Percentiles rank a stretch among this genome's conserved stretches.
phyloP scores from a whole-genome alignment of 2,888 invertebrate genomes.

The Drosophila neonasuta region DNA sequence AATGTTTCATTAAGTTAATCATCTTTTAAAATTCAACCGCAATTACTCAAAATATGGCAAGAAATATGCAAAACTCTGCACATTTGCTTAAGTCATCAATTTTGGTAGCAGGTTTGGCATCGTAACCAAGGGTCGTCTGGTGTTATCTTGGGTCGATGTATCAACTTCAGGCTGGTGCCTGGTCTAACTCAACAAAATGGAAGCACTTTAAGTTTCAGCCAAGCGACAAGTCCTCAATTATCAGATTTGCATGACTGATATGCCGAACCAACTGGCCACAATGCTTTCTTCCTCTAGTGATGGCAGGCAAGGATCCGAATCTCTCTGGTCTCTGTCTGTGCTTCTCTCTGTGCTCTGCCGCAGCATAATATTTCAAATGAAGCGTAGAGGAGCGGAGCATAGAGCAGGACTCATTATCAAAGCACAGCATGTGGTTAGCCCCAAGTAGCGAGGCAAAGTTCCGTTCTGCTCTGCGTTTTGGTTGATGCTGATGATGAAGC shows the following conservation, averaged over 20 bases:
- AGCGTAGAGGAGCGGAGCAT: conserved; percentile 41
- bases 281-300: conserved; percentile 5
- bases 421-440: conserved; percentile 78
- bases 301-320: conserved; percentile 9
- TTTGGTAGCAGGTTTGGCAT: conserved; percentile 31
- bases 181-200: conserved; percentile 47
- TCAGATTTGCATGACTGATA: conserved; percentile 78
- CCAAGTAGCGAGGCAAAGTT: conserved; percentile 63
- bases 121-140: conserved; percentile 11
- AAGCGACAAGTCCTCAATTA: conserved; percentile 75
- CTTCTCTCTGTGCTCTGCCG: conserved; percentile 34
- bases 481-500: conserved; percentile 59
- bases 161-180: conserved; percentile 26
- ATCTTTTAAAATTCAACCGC: conserved; percentile 25
- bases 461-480: conserved; percentile 32
- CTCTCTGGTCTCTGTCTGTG: conserved; percentile 6
- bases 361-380: conserved; percentile 76
- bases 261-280: conserved; percentile 39
- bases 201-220: conserved; percentile 70
- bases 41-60: conserved; percentile 55
- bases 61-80: conserved; percentile 54
- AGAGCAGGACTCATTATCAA: conserved; percentile 71
- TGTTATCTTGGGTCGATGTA: conserved; percentile 41
- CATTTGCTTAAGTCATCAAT: conserved; percentile 66
- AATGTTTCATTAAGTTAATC: conserved; percentile 29